Evolutionary conservation across 1,140 invertebrate species (phyloP).

Genomic region (Pachypeltis micranthus): DNA sequence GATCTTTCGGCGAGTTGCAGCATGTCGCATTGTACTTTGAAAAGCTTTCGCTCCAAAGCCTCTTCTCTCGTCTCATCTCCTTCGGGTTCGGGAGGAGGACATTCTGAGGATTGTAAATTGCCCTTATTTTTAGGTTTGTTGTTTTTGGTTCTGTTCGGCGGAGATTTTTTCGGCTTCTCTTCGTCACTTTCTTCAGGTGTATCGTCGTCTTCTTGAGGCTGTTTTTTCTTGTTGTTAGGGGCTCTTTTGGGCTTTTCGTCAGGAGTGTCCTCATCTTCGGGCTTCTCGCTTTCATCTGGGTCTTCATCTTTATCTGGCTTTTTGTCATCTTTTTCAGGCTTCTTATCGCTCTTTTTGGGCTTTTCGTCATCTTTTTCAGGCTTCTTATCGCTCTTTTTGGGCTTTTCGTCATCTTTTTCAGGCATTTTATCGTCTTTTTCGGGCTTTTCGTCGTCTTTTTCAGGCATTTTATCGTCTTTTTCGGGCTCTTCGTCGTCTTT

Average conservation of each 20-base stretch:
- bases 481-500: not conserved
- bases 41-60: conserved; percentile 6
- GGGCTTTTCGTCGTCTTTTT: not conserved
- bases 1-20: not conserved
- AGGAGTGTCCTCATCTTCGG: no score
- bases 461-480: not conserved
- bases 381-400: not conserved
- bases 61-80: conserved; percentile 4
- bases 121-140: no score
- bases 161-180: no score
- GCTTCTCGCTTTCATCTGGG: no score
- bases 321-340: no score
- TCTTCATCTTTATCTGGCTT: no score
- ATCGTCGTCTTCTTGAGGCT: no score
- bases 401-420: not conserved
- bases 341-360: not conserved
- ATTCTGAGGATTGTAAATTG: not conserved
- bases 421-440: not conserved
- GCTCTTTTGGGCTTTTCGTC: no score
- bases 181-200: no score
- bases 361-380: not conserved
- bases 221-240: no score
- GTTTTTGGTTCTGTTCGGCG: no score
- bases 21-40: conserved; percentile 16
- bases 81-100: not conserved